phyloP scores from a whole-genome alignment of 2,888 invertebrate species.

The Xanthia togata region DNA sequence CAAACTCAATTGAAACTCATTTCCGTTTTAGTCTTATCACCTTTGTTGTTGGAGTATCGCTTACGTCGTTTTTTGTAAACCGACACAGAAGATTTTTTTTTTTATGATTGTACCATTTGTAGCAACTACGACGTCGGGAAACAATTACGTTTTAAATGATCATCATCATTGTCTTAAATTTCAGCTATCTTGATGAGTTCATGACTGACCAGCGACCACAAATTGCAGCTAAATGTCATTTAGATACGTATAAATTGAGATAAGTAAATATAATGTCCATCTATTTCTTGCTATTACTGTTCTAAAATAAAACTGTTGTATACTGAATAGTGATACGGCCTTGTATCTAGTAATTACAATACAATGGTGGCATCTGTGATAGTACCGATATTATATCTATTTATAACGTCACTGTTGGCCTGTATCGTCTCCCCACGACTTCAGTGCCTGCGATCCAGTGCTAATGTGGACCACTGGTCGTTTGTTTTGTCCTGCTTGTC shows the following conservation, averaged over 20 bases:
- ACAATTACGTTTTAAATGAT: conserved; percentile 39
- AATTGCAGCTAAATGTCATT: conserved; percentile 10
- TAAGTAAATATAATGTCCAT: background rate
- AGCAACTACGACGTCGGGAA: conserved; percentile 5
- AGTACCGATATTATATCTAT: conserved; percentile 12
- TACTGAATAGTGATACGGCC: conserved; percentile 30
- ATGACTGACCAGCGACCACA: conserved; percentile 7
- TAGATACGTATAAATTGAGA: conserved; percentile 6
- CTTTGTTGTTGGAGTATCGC: conserved; percentile 30
- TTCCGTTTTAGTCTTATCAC: conserved; percentile 29
- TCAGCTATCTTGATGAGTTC: conserved; percentile 17
- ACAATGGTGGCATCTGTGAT: conserved; percentile 58
- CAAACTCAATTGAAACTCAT: background rate
- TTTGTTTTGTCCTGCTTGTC: no score
- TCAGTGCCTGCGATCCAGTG: no score
- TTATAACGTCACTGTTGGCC: no score
- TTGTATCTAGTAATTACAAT: conserved; percentile 59
- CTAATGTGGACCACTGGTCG: no score
- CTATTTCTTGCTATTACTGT: conserved; percentile 16
- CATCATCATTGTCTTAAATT: conserved; percentile 11
- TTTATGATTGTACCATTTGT: conserved; percentile 11
- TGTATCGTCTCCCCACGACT: no score
- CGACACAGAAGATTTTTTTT: conserved; percentile 33
- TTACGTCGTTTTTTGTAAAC: conserved; percentile 45
- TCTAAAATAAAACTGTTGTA: conserved; percentile 4